Evolutionary conservation across 2,113 vertebrate species (phyloP).

Genomic region (Gallinago media): DNA sequence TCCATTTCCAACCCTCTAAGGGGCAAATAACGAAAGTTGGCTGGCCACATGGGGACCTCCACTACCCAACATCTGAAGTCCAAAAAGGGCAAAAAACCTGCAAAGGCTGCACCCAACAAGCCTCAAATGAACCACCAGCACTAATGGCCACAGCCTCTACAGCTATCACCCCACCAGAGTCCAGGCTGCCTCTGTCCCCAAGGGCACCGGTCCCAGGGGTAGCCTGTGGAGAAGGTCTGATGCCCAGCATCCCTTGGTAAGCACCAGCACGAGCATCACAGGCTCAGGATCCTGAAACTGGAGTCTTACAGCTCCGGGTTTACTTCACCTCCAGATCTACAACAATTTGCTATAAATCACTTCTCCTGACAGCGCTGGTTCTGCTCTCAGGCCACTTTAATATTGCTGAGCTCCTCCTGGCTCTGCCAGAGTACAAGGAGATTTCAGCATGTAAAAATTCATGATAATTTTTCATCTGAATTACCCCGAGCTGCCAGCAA

Average conservation of each 20-base stretch:
- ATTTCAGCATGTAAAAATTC: not conserved
- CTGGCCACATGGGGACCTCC: not conserved
- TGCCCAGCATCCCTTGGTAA: not conserved
- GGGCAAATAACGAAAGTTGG: too few species aligned
- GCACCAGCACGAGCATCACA: rapidly evolving
- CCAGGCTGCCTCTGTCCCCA: not conserved
- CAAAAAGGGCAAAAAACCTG: not conserved
- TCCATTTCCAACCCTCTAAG: too few species aligned
- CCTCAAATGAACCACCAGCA: not conserved
- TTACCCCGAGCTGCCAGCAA: not conserved
- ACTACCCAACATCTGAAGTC: rapidly evolving
- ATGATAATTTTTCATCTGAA: not conserved
- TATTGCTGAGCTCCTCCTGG: not conserved
- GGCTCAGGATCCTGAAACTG: not conserved
- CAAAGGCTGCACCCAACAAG: not conserved
- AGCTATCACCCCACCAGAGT: not conserved
- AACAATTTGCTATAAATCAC: not conserved
- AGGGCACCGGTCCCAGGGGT: not conserved
- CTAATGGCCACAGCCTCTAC: rapidly evolving
- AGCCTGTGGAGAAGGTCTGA: not conserved
- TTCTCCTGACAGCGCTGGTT: rapidly evolving
- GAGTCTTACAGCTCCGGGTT: not conserved
- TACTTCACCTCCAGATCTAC: not conserved
- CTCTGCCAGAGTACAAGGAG: not conserved
- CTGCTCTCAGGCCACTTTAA: not conserved